Base-by-base conservation (phyloP, 1,140 invertebrate species). In the Leptinotarsa lineolata region DNA sequence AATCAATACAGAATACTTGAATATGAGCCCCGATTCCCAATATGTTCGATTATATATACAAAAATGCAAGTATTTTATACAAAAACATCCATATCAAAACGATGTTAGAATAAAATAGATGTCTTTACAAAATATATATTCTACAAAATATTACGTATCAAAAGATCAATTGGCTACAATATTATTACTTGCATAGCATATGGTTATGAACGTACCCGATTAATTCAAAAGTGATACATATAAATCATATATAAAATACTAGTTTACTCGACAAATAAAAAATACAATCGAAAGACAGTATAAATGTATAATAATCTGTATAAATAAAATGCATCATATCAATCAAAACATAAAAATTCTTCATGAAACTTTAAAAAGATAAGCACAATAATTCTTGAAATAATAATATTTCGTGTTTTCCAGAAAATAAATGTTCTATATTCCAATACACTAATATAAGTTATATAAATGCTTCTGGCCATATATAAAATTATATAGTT, bases 111-210 rank as follows among this genome's bases (percentile, higher is more conserved):
- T 77, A 77, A 77, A 68, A 73, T 77, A 77, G 74, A 73, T 64
- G 72, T 73, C 64, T 79, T 79, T 77, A 79, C 76, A 79, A 77
- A 79, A 76, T 68, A 74, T 70, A 39, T 79, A 77, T 76, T 79
- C 76, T 79, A 79, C 77, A 79, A 79, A 79, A 77, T 77, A 77
- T 75, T 70, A 44, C 54, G 75, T 77, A 79, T 79, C 73, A 79
- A 75, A 77, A 75, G 59, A 70, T 73, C 73, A 72, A 65, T 74
- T 68, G 68, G 21, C 73, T 78, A 74, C 68, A 69, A 60, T 69
- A 64, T 44, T 60, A 68, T 44, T 70, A 67, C 65, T 66, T 66
- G 54, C 54, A 72, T 39, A 54, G 48, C n/a, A n/a, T 39, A 54
- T 54, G 48, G 16, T 54, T 54, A 16, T 54, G 5, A 54, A 54